Evolutionary conservation across 2,888 invertebrate species (phyloP).

Genomic region (Hydroisotoma schaefferi): DNA sequence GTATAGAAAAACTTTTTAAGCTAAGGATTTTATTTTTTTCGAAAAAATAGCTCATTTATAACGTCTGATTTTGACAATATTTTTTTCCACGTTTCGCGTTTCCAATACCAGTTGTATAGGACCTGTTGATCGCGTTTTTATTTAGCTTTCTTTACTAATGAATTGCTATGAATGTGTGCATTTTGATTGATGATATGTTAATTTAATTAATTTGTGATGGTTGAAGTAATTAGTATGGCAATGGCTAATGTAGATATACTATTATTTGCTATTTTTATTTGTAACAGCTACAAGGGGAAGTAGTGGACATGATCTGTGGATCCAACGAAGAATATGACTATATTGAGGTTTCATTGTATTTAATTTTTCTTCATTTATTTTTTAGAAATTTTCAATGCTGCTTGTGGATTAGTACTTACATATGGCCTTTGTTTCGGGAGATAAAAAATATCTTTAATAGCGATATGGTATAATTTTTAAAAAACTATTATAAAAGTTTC

Average conservation of each 20-base stretch:
- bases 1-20: too few species aligned
- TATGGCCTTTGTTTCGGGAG: too few species aligned
- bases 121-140: too few species aligned
- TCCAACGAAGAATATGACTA: conserved; percentile 33
- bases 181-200: neutral
- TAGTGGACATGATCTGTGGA: conserved; percentile 45
- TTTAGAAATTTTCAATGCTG: neutral
- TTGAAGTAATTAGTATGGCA: conserved; percentile 51
- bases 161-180: neutral
- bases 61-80: too few species aligned
- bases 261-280: conserved; percentile 26
- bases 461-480: too few species aligned
- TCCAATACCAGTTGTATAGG: too few species aligned
- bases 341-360: conserved; percentile 19
- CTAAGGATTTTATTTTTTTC: too few species aligned
- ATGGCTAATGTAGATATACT: conserved; percentile 76
- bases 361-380: neutral
- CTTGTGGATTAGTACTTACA: too few species aligned
- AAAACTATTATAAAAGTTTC: too few species aligned
- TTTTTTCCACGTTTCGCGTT: too few species aligned
- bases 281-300: conserved; percentile 46
- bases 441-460: too few species aligned
- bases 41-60: too few species aligned
- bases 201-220: neutral
- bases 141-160: neutral